A percentile compares a stretch with the other conserved stretches of the same genome.
phyloP scores from a whole-genome alignment of 1,140 invertebrate species.

The Orchesella cincta region DNA sequence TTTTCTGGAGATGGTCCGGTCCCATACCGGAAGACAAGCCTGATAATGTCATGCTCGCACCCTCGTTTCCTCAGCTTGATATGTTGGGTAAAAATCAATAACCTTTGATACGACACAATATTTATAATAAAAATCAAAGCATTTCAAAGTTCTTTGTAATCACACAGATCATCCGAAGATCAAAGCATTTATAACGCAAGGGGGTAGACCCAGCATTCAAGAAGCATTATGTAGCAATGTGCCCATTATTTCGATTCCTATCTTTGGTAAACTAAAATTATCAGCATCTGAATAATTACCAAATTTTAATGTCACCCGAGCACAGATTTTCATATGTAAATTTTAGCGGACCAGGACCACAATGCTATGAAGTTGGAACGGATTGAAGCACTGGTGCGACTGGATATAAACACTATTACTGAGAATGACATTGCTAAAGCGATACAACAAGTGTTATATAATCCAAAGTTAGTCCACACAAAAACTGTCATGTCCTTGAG shows the following conservation, averaged over 20 bases:
- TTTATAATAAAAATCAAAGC: too few relatives aligned
- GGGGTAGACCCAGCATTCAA: neutral
- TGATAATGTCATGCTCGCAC: neutral
- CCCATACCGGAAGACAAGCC: neutral
- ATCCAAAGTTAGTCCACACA: neutral
- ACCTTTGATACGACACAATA: too few relatives aligned
- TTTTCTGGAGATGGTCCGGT: conserved; percentile 21
- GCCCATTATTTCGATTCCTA: neutral
- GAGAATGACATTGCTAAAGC: neutral
- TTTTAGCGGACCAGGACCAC: conserved; percentile 8
- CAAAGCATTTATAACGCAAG: conserved; percentile 17
- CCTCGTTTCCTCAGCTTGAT: neutral
- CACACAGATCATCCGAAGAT: conserved; percentile 11
- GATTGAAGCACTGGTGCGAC: neutral
- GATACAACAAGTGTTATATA: neutral
- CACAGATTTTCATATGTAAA: neutral
- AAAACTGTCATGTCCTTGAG: too few relatives aligned
- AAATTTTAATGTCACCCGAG: neutral
- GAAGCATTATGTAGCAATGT: conserved; percentile 12
- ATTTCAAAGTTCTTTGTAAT: too few relatives aligned
- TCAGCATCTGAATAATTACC: neutral
- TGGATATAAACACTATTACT: neutral
- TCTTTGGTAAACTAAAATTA: conserved; percentile 4
- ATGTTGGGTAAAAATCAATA: neutral
- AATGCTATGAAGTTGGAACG: neutral